Conservation (phyloP, 2,888 invertebrate genomes). For the Drosophila mulleri region DNA sequence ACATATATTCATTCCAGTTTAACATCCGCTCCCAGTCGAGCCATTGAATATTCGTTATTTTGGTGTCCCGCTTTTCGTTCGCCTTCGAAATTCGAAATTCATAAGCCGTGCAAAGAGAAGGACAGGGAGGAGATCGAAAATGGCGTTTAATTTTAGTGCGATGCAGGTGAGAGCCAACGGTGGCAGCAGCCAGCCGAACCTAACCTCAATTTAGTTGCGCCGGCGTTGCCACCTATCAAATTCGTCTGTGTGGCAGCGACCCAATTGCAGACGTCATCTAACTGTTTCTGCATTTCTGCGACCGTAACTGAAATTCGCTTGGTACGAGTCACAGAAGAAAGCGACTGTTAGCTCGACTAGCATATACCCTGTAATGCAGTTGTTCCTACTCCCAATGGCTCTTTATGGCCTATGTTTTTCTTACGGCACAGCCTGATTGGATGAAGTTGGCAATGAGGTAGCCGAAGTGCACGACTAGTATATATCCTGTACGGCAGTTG, state of each 20-base stretch:
- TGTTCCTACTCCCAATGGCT: neutral
- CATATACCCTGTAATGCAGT: neutral
- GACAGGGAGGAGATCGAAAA: constrained; percentile 35
- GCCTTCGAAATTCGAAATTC: constrained; percentile 29
- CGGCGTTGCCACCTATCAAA: constrained; percentile 22
- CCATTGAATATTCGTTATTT: neutral
- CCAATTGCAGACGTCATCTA: constrained; percentile 29
- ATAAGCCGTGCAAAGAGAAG: neutral
- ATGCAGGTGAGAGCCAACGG: constrained; percentile 82
- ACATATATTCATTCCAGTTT: constrained; percentile 7
- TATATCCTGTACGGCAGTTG: neutral
- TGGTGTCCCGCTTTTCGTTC: no score
- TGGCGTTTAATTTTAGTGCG: constrained; percentile 84
- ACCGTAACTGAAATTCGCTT: constrained; percentile 26
- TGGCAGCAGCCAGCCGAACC: neutral
- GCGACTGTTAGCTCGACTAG: neutral
- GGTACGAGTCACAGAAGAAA: constrained; percentile 23
- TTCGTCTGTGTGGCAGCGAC: constrained; percentile 17
- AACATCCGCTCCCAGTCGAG: neutral
- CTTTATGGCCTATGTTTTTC: neutral
- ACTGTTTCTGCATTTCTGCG: constrained; percentile 5
- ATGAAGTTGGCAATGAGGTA: neutral
- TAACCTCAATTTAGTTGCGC: neutral
- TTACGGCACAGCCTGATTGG: no score
- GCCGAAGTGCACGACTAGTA: neutral